Evolutionary conservation across 2,797 vertebrate genomes (phyloP).

Genomic region (Myotis planiceps): DNA sequence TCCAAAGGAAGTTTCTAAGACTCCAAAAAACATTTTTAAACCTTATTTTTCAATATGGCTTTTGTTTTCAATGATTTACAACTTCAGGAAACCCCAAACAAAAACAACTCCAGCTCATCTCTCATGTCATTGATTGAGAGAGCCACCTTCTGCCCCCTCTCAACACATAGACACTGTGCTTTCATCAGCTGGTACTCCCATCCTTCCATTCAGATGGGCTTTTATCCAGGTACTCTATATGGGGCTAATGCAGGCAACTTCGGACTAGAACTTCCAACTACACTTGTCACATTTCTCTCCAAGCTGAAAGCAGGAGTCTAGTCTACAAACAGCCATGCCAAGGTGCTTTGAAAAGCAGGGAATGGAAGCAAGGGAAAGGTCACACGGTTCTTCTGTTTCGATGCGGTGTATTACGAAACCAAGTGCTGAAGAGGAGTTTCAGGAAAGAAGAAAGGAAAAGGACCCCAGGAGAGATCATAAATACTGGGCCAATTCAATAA

Average conservation of each 20-base stretch:
- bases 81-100: neutral
- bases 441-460: conserved; percentile 20
- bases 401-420: neutral
- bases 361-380: neutral
- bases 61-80: neutral
- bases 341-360: conserved; percentile 7
- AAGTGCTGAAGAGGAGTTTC: neutral
- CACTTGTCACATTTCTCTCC: neutral
- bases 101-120: neutral
- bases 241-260: neutral
- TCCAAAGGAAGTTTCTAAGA: neutral
- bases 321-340: neutral
- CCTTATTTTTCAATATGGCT: neutral
- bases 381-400: neutral
- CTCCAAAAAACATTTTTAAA: neutral
- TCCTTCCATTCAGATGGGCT: neutral
- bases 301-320: neutral
- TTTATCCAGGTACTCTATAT: neutral
- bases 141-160: neutral
- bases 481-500: neutral
- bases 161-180: neutral
- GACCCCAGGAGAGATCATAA: neutral
- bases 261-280: neutral
- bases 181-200: neutral
- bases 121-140: neutral